Percentiles rank a stretch among this genome's conserved stretches.
Evolutionary conservation across 92 coral and sea anemone genomes (phyloP).

Genomic region (Phymanthus crucifer): DNA sequence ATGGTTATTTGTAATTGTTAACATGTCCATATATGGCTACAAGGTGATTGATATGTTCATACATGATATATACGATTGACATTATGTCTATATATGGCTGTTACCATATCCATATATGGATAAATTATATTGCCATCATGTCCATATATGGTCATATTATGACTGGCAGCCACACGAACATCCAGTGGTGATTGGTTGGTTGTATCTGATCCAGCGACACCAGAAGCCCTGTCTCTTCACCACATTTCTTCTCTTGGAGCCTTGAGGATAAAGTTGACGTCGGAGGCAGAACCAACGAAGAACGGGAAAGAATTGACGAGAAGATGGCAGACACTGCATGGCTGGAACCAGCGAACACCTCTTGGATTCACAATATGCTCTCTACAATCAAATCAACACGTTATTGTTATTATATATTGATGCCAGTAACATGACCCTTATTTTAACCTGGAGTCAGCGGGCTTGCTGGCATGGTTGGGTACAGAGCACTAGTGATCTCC

Average conservation of each 20-base stretch:
- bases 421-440: no score
- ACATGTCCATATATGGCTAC: not conserved
- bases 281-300: slow-evolving; percentile 71
- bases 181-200: slow-evolving; percentile 37
- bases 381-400: slow-evolving; percentile 32
- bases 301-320: slow-evolving; percentile 45
- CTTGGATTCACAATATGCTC: slow-evolving; percentile 65
- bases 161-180: slow-evolving; percentile 24
- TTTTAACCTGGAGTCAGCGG: no score
- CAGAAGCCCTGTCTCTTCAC: slow-evolving; percentile 26
- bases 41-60: not conserved
- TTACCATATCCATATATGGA: not conserved
- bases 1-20: not conserved
- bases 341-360: slow-evolving; percentile 69
- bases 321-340: slow-evolving; percentile 58
- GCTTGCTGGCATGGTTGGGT: no score
- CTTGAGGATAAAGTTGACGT: slow-evolving; percentile 2
- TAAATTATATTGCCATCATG: not conserved
- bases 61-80: not conserved
- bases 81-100: not conserved
- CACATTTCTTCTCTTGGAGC: slow-evolving; percentile 2
- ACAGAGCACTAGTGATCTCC: no score
- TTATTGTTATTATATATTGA: not conserved
- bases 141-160: not conserved
- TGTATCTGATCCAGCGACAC: slow-evolving; percentile 38